These are phyloP conservation scores for Nomada goodeniana DNA, from an alignment of 2,888 invertebrate species.

Conservation along the genomic window DNA sequence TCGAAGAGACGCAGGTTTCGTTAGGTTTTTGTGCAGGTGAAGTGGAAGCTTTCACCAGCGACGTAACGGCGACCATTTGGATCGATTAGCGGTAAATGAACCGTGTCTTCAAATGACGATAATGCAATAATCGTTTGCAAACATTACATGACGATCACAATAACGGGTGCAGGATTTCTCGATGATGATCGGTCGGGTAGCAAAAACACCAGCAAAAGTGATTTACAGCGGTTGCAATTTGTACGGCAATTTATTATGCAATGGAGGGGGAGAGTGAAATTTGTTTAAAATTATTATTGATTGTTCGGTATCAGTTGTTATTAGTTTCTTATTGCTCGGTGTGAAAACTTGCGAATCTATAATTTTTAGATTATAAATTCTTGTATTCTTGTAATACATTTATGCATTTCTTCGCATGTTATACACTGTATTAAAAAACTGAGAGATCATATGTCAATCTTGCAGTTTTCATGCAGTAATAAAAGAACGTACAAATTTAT, in stretches of 20 bases:
- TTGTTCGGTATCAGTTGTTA: too few species aligned
- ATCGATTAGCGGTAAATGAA: slow-evolving; percentile 48
- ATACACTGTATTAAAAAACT: too few species aligned
- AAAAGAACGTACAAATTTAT: too few species aligned
- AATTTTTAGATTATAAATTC: too few species aligned
- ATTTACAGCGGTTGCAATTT: slow-evolving; percentile 15
- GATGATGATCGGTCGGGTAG: neutral
- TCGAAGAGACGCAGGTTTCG: slow-evolving; percentile 25
- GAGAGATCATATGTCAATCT: too few species aligned
- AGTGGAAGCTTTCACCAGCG: slow-evolving; percentile 49
- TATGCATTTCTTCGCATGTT: too few species aligned
- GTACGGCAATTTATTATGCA: neutral
- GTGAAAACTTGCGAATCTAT: too few species aligned
- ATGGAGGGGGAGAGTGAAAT: neutral
- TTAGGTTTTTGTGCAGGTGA: slow-evolving; percentile 59
- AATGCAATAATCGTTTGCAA: slow-evolving; percentile 33
- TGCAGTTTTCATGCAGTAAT: too few species aligned
- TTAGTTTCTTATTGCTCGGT: too few species aligned
- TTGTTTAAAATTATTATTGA: neutral
- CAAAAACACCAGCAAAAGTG: slow-evolving; percentile 11
- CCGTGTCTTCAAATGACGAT: slow-evolving; percentile 39
- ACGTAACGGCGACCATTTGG: slow-evolving; percentile 33
- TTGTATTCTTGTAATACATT: too few species aligned
- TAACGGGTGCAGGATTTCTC: neutral
- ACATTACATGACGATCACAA: slow-evolving; percentile 33